Evolutionary conservation across 2,888 invertebrate species (phyloP).

Genomic region (Celastrina argiolus): DNA sequence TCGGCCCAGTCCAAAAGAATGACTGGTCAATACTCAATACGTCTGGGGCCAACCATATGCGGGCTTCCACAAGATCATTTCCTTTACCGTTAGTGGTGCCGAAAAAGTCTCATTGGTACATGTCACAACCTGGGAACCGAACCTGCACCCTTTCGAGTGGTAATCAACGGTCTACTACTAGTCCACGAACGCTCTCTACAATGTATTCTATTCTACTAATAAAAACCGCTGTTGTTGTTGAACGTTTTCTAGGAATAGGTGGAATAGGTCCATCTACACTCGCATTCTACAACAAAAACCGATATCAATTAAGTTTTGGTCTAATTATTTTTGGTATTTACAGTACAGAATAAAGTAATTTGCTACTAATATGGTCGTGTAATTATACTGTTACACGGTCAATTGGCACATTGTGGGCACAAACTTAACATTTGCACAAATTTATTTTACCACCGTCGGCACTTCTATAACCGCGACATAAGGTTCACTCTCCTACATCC

Average conservation of each 20-base stretch:
- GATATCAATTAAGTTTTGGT: slow-evolving; percentile 3
- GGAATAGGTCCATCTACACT: background rate
- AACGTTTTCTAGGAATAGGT: background rate
- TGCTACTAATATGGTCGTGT: slow-evolving; percentile 1
- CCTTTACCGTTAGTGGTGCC: too few species aligned
- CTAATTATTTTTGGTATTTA: slow-evolving; percentile 20
- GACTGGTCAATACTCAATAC: too few species aligned
- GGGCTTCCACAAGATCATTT: too few species aligned
- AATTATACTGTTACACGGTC: slow-evolving; percentile 11
- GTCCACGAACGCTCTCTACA: too few species aligned
- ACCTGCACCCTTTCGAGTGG: too few species aligned
- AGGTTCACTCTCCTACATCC: background rate
- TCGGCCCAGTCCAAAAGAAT: too few species aligned
- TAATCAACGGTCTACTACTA: too few species aligned
- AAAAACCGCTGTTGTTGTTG: too few species aligned
- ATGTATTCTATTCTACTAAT: too few species aligned
- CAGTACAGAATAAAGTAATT: slow-evolving; percentile 11
- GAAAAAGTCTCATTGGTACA: too few species aligned
- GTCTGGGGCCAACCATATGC: too few species aligned
- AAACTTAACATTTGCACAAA: background rate
- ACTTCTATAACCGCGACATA: background rate
- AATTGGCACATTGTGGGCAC: background rate
- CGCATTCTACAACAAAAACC: background rate
- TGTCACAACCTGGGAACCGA: too few species aligned
- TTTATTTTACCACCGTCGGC: background rate